A percentile compares a stretch with the other conserved stretches of the same genome.
phyloP scores from a whole-genome alignment of 2,888 invertebrate genomes.

The Pseudeuparius sepicola region DNA sequence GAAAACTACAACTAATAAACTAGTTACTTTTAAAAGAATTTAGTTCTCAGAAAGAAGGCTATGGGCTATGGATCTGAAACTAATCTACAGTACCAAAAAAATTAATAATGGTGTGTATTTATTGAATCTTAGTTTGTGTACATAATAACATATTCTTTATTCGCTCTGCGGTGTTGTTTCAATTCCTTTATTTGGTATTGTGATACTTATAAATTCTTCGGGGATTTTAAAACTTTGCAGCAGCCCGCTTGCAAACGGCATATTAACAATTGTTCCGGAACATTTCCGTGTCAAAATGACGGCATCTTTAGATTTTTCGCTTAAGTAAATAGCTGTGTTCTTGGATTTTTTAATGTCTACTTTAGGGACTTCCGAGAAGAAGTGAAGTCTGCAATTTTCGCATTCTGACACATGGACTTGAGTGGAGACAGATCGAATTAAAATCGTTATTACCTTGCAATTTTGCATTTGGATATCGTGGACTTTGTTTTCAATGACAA shows the following conservation, averaged over 20 bases:
- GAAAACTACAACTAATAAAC: too few species aligned
- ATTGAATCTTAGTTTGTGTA: background rate
- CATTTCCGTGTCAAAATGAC: constrained; percentile 11
- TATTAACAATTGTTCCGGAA: constrained; percentile 10
- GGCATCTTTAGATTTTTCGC: constrained; percentile 10
- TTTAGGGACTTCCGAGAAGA: constrained; percentile 14
- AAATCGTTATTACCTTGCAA: constrained; percentile 14
- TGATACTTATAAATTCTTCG: constrained; percentile 11
- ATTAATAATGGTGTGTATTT: constrained; percentile 1
- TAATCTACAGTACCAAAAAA: too few species aligned
- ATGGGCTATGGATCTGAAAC: too few species aligned
- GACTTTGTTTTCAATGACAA: constrained; percentile 16
- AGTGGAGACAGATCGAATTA: constrained; percentile 11
- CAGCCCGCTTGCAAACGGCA: constrained; percentile 14
- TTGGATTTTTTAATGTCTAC: constrained; percentile 11
- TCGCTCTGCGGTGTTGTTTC: constrained; percentile 5
- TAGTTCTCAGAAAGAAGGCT: too few species aligned
- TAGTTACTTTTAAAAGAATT: too few species aligned
- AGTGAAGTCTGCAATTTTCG: constrained; percentile 14
- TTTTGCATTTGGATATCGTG: constrained; percentile 14
- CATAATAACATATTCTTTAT: background rate
- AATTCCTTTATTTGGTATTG: constrained; percentile 6
- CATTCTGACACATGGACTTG: constrained; percentile 13
- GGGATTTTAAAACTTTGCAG: constrained; percentile 14
- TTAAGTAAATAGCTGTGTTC: constrained; percentile 13